These are phyloP conservation scores for Acleris emargana DNA, from an alignment of 2,888 invertebrate species.

Conservation along the genomic window DNA sequence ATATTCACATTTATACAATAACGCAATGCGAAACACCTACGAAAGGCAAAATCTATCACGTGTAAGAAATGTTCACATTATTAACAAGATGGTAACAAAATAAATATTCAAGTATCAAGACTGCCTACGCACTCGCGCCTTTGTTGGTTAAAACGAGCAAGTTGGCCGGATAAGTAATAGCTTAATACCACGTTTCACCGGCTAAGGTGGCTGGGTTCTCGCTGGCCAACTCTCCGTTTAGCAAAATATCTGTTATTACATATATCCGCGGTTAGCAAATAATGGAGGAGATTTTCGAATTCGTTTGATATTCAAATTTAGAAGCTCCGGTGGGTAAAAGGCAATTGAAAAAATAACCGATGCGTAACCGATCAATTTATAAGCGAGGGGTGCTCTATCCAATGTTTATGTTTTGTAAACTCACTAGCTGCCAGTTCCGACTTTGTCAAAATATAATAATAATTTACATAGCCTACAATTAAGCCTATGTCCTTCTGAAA, in stretches of 20 bases:
- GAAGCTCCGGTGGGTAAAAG: slow-evolving; percentile 22
- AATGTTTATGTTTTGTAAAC: no score
- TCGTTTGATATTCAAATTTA: slow-evolving; percentile 52
- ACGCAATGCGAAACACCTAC: no score
- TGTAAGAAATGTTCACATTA: neutral
- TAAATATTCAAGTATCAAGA: slow-evolving; percentile 53
- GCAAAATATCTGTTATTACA: slow-evolving; percentile 73
- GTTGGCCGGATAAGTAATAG: slow-evolving; percentile 78
- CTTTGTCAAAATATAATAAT: no score
- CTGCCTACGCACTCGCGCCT: slow-evolving; percentile 38
- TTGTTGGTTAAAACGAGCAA: slow-evolving; percentile 67
- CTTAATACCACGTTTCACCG: slow-evolving; percentile 75
- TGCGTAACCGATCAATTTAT: slow-evolving; percentile 6
- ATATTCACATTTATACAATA: no score
- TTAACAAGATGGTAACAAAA: neutral
- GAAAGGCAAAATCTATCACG: neutral
- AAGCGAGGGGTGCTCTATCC: neutral
- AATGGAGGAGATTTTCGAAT: slow-evolving; percentile 50
- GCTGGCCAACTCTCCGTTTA: slow-evolving; percentile 61
- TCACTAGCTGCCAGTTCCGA: no score
- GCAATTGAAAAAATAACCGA: slow-evolving; percentile 17
- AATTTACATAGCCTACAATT: no score
- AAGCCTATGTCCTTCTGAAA: no score
- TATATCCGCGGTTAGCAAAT: slow-evolving; percentile 57
- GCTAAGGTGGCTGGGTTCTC: slow-evolving; percentile 77